Evolutionary conservation across 2,113 vertebrate species (phyloP), one percentile per base, ranked within the genome.

Genomic region (Labeo rohita): DNA sequence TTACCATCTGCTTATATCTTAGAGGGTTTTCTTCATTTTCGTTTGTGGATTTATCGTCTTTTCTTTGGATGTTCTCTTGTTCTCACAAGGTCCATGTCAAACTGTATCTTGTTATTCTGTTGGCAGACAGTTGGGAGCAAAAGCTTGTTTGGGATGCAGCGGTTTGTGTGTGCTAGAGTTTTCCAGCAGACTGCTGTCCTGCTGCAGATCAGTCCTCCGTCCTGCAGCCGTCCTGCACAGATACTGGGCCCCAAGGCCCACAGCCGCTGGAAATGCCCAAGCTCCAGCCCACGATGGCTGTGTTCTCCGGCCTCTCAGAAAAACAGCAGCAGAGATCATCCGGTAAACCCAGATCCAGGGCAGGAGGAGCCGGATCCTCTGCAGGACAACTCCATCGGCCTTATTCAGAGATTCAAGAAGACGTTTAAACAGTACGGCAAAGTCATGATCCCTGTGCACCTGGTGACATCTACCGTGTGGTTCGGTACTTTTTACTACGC

Each of bases 371-470:
- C 91, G 6, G 98, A 99, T 92, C 98, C 98, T 1, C 94, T 99
- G 87, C 97, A 98, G 92, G 98, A 99, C 90, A 96, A 94, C 86
- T 98, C 98, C 86, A 97, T 96, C 59, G 94, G 97, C 72, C 95
- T 99, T 0, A 93, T 94, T 84, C 97, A 98, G 89, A 96, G 98
- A 89, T 99, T 99, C 92, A 98, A 99, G 94, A 98, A 88, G 86
- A 98, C 97, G 79, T 97, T 99, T 90, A 98, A 97, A 90, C 98
- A 99, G 82, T 99, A 99, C 54, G 97, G 98, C 83, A 99, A 98
- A 94, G 98, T 99, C 86, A 92, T 99, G 96, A 97, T 99, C 90
- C 97, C 98, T 2, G 95, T 99, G 12, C 98, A 99, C 88, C 93
- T 99, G 76, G 6, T 98, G 87, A 99, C 97, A 12, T 99, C 98